These are phyloP conservation scores for Sphaeramia orbicularis DNA, from an alignment of 2,797 vertebrate genomes.

Conservation along the genomic window DNA sequence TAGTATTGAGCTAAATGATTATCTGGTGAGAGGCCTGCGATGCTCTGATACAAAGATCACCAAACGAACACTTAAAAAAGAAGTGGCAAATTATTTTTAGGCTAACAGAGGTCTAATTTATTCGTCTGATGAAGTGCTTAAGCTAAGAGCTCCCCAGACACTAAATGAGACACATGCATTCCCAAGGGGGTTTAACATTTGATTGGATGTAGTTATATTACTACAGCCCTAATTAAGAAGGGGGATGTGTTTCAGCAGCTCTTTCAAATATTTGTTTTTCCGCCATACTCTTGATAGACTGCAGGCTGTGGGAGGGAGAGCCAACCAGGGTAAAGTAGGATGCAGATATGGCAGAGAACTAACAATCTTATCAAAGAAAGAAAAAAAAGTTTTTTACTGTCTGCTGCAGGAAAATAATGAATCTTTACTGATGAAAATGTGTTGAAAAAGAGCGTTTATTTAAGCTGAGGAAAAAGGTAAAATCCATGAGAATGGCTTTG, in stretches of 20 bases:
- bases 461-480: conserved; percentile 25
- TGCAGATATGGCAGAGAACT: conserved; percentile 59
- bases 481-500: conserved; percentile 10
- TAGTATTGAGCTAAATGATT: conserved; percentile 49
- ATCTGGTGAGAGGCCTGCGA: conserved; percentile 54
- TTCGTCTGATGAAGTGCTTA: conserved; percentile 87
- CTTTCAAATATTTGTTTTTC: conserved; percentile 88
- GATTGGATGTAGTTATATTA: conserved; percentile 86
- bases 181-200: conserved; percentile 83
- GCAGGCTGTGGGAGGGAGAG: conserved; percentile 74
- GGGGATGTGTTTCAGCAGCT: conserved; percentile 85
- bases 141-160: conserved; percentile 87
- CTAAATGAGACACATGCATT: conserved; percentile 83
- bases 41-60: conserved; percentile 73
- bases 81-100: conserved; percentile 83
- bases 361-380: conserved; percentile 30
- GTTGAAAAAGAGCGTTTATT: conserved; percentile 37
- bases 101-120: conserved; percentile 87
- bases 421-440: neutral
- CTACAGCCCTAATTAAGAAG: conserved; percentile 87
- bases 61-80: conserved; percentile 75
- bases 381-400: conserved; percentile 11
- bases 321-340: conserved; percentile 52
- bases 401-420: conserved; percentile 14
- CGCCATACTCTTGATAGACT: conserved; percentile 79